These are phyloP conservation scores for Dasysyrphus tricinctus DNA, from an alignment of 2,888 invertebrate genomes.

Conservation along the genomic window DNA sequence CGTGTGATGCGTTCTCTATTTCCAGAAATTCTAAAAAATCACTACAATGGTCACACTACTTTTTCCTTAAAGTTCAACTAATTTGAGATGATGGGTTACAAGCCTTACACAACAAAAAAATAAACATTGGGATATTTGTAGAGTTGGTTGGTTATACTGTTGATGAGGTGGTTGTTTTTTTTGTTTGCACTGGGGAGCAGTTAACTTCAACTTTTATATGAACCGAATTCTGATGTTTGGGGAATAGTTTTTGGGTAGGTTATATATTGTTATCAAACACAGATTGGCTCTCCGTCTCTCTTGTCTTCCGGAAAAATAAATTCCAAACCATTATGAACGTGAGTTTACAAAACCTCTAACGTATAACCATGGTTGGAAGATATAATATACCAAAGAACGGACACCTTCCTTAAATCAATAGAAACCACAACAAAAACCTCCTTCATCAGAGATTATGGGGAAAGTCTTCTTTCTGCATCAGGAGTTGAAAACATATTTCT, in stretches of 20 bases:
- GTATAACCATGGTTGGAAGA: not conserved
- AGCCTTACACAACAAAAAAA: not conserved
- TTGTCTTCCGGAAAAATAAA: not conserved
- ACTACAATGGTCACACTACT: conserved; percentile 2
- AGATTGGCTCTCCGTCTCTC: not conserved
- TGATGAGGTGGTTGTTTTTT: conserved; percentile 4
- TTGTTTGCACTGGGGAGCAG: conserved; percentile 42
- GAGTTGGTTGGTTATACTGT: not conserved
- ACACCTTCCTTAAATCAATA: conserved; percentile 23
- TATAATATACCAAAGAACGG: not conserved
- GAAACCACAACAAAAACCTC: conserved; percentile 5
- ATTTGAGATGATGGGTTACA: conserved; percentile 27
- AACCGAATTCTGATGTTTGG: conserved; percentile 12
- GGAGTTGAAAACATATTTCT: conserved; percentile 36
- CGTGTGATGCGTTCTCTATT: too few relatives aligned
- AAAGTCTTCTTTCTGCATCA: conserved; percentile 40
- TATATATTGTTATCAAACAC: conserved; percentile 4
- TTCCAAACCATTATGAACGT: conserved; percentile 5
- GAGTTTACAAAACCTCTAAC: conserved; percentile 15
- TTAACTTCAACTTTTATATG: conserved; percentile 38
- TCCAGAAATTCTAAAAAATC: too few relatives aligned
- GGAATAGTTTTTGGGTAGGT: not conserved
- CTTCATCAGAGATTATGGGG: not conserved
- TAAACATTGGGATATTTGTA: conserved; percentile 15
- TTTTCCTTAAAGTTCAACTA: conserved; percentile 32